Evolutionary conservation across 2,888 invertebrate genomes (phyloP), one percentile per base, ranked within the genome.

Genomic region (Sarcophaga variegata): DNA sequence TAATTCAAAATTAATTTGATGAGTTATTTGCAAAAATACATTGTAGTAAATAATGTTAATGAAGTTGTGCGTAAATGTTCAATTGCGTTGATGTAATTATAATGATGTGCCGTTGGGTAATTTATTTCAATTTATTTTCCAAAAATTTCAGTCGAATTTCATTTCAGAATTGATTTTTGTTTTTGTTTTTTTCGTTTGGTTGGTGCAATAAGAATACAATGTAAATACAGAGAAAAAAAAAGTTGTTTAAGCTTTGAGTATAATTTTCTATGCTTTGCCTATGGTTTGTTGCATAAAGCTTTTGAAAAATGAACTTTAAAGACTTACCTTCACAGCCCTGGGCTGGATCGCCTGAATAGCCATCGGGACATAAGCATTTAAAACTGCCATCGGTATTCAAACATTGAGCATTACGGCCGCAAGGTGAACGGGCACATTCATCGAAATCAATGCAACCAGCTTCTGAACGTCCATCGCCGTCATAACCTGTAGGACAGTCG

Each of bases 321-420:
- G 17, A 90, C 93, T 93, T 95, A 97, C 97, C 97, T 94, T 95
- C 95, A 93, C 97, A 97, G 89, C 95, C 95, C 76, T 95, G 94
- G 92, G 95, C 94, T 25, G 97, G 96, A 93, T 98, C 96, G 89
- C 97, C 97, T 89, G 95, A 94, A 93, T 96, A 97, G 90, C 98
- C 98, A 90, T 96, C 95, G 76, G 97, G 97, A 93, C 98, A 98
- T 69, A 95, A 92, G 93, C 98, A 98, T 89, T 95, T 95, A 93
- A 96, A 97, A 90, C 96, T 96, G 89, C 97, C 97, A 83, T 96
- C 96, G 76, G 96, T 94, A 92, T 98, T 97, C 87, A 96, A 95
- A 92, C 98, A 98, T 77, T 95, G 94, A 6, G 98, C 97, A 89
- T 96, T 95, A 87, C 96, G 94, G 77, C 98, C 98, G 92, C 98